Base-by-base conservation (phyloP, 2,113 vertebrate species). In the Capreolus pygargus region DNA sequence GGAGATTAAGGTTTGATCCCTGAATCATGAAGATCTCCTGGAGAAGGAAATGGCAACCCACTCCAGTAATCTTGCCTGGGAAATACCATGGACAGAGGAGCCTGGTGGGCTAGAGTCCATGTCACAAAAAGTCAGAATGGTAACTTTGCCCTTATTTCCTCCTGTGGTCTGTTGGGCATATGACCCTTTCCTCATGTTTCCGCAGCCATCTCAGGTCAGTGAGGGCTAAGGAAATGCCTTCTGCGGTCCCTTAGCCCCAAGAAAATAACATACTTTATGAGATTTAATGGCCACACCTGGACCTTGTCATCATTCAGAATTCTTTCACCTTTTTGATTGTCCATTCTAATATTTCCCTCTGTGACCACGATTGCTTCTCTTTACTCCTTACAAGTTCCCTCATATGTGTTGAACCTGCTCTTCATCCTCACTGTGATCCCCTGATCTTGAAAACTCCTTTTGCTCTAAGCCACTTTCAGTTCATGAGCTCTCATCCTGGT, bases 131-230 rank as follows among this genome's bases (percentile, higher is more conserved):
- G 39, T 76, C 39, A 43, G 11, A 43, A 76, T 43, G 15, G 7
- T 15, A 76, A 43, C 23, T 43, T 21, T 19, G 7, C 39, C 33
- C 33, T 39, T 52, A 19, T 43, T 36, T 6, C 27, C 23, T 7
- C 3, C 10, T n/a, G 0, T 1, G 6, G 50, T 82, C 86, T 76
- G 16, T 54, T 15, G 1, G 30, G n/a, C 4, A 39, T 27, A 2
- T 28, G 0, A 0, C 15, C 7, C 23, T 10, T 84, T 27, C 27
- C 58, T 84, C 0, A 0, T 28, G 33, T 61, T 64, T 54, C 67
- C 14, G n/a, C 15, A 47, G 58, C 39, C 79, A 45, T 45, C 21
- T 8, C 13, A 43, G 39, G 47, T 54, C 79, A 14, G n/a, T 60
- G 4, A 43, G 54, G 39, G 33, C 39, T 8, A 13, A 4, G 85